Evolutionary conservation across 2,113 vertebrate species (phyloP), one percentile per base, ranked within the genome.

Genomic region (Apaloderma vittatum): DNA sequence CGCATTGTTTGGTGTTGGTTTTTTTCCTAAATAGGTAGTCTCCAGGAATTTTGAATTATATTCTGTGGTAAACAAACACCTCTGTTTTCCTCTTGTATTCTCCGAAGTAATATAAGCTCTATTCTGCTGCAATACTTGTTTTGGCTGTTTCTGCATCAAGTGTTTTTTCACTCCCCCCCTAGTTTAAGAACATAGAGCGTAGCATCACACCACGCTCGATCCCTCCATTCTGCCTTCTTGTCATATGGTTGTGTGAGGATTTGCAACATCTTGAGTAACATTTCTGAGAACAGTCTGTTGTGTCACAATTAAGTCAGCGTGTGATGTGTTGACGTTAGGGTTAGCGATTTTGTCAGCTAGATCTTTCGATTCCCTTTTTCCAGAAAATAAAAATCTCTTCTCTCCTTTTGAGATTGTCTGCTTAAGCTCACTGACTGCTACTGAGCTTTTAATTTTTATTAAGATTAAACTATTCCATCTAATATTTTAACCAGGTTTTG

Each of bases 171-270:
- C 32, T 18, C 54, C 43, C 7, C 45, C 45, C 45, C 45, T 46
- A 11, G 37, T 21, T 63, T 22, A 51, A 85, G 62, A 40, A 7
- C 2, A 1, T 17, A n/a, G 26, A 61, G 26, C 4, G 2, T 36
- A 40, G 5, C 46, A 45, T 45, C 26, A 4, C 43, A 11, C 14
- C 15, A 8, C 0, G 0, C 26, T 30, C 10, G 0, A 6, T 79
- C 37, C 22, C 26, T 84, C 2, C 0, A 1, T 75, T 73, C 20
- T 52, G 40, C 27, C 26, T 54, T 48, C 8, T 59, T 45, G 57
- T 23, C 24, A 12, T 37, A 24, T 26, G 68, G 20, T 19, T 61
- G 16, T 79, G 11, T 57, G 32, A 68, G 34, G 76, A 36, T 48
- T 72, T 16, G 11, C 32, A 76, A 9, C 30, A 8, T 32, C 52